These are phyloP conservation scores for Syngnathus floridae DNA, from an alignment of 2,113 vertebrate genomes.

Conservation along the genomic window DNA sequence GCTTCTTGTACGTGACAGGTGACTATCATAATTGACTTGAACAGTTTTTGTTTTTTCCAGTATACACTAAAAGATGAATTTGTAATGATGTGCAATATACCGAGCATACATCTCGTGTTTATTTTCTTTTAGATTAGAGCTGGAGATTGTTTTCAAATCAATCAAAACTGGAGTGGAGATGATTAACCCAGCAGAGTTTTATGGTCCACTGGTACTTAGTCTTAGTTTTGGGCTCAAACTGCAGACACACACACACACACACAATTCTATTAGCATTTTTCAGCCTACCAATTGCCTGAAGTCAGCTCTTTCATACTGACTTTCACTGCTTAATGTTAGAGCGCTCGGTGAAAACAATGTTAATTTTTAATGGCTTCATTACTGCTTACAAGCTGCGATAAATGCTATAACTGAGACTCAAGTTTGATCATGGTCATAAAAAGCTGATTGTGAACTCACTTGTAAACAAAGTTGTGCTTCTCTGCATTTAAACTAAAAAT, in stretches of 20 bases:
- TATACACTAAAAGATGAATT: too few species aligned
- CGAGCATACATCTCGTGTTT: too few species aligned
- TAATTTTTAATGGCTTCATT: constrained; percentile 3
- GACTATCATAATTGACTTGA: too few species aligned
- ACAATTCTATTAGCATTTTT: not conserved
- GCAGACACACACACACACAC: not conserved
- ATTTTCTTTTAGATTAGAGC: not conserved
- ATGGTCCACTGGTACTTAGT: too few species aligned
- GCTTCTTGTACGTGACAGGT: too few species aligned
- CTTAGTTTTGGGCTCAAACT: not conserved
- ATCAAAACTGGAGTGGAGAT: not conserved
- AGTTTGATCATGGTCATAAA: not conserved
- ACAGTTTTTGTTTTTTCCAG: too few species aligned
- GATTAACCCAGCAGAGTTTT: not conserved
- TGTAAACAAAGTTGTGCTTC: not conserved
- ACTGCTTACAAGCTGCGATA: not conserved
- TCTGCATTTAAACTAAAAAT: not conserved
- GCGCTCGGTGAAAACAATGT: constrained; percentile 1
- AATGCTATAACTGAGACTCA: not conserved
- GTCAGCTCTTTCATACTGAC: not conserved
- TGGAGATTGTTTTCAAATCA: not conserved
- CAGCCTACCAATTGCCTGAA: not conserved
- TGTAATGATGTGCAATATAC: too few species aligned
- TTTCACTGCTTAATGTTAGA: constrained; percentile 1
- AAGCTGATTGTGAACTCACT: not conserved